Conservation (phyloP, 2,888 invertebrate genomes). For the Eugnorisma glareosa region DNA sequence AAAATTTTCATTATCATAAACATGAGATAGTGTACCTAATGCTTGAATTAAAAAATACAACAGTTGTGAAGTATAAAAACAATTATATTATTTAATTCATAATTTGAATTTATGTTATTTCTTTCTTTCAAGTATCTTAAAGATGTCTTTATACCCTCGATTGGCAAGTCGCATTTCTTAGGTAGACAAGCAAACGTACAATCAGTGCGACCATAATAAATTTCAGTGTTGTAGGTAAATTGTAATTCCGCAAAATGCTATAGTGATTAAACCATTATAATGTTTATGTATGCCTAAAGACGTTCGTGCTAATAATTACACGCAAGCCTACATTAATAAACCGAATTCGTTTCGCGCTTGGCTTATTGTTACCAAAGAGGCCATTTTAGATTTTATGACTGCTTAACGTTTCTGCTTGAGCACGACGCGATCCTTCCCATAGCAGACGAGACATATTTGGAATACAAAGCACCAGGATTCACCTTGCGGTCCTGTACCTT, state of each 20-base stretch:
- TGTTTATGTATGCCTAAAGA: constrained; percentile 38
- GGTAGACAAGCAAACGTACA: background rate
- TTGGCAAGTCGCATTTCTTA: background rate
- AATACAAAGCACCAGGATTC: constrained; percentile 75
- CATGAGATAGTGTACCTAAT: background rate
- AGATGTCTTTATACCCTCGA: background rate
- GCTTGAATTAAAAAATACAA: background rate
- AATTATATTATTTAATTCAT: too few relatives aligned
- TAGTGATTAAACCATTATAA: constrained; percentile 31
- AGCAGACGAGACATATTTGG: constrained; percentile 72
- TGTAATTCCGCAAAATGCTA: constrained; percentile 26
- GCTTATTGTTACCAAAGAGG: constrained; percentile 48
- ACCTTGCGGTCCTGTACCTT: constrained; percentile 65
- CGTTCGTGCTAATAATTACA: constrained; percentile 34
- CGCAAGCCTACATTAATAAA: constrained; percentile 42
- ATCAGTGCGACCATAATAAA: background rate
- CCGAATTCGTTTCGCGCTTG: constrained; percentile 42
- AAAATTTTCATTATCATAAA: background rate
- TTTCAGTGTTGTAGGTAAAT: constrained; percentile 16
- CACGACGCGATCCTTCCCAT: constrained; percentile 42
- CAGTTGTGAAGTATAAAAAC: background rate
- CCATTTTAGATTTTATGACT: constrained; percentile 63
- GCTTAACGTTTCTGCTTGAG: constrained; percentile 56
- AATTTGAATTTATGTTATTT: background rate
- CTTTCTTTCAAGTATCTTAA: background rate